Conservation (phyloP, 2,888 invertebrate species). For the Lasioglossum leucozonium region DNA sequence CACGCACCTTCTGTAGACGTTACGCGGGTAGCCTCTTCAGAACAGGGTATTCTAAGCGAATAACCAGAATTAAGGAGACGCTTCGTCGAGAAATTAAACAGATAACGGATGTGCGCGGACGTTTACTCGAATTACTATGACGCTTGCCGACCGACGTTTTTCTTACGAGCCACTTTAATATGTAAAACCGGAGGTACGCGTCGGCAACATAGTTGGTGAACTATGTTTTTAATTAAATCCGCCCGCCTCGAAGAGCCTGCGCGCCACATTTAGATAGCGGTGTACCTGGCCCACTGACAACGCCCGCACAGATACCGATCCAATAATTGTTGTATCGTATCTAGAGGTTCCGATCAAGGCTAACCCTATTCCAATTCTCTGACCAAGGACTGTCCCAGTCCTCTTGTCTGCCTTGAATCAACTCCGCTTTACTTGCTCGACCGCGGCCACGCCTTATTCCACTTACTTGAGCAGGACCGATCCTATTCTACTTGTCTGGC, state of each 20-base stretch:
- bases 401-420: not conserved
- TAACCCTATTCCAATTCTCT: not conserved
- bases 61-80: too few relatives aligned
- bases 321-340: not conserved
- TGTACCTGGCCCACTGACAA: not conserved
- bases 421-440: not conserved
- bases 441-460: not conserved
- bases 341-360: not conserved
- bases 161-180: not conserved
- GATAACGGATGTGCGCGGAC: not conserved
- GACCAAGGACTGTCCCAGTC: not conserved
- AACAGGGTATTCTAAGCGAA: not conserved
- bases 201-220: not conserved
- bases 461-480: not conserved
- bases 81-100: not conserved
- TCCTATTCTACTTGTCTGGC: not conserved
- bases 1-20: not conserved
- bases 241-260: not conserved
- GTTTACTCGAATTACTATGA: not conserved
- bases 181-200: not conserved
- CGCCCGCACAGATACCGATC: not conserved
- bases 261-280: not conserved
- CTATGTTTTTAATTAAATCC: not conserved
- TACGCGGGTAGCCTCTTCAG: not conserved
- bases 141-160: not conserved